Percentiles rank a stretch among this genome's conserved stretches.
phyloP scores from a whole-genome alignment of 2,113 vertebrate genomes.

The Atlantisia rogersi region DNA sequence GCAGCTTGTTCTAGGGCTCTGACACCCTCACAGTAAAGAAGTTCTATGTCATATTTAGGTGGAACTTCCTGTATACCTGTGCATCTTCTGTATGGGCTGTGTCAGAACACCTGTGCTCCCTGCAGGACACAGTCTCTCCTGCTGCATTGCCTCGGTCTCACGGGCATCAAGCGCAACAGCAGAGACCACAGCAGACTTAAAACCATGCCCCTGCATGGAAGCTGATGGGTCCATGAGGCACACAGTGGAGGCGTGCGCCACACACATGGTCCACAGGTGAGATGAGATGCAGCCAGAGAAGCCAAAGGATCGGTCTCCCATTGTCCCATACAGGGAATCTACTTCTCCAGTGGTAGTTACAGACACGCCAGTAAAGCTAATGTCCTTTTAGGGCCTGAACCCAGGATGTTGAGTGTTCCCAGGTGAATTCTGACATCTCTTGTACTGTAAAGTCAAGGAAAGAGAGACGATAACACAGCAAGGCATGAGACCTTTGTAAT shows the following conservation, averaged over 20 bases:
- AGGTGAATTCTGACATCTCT: not conserved
- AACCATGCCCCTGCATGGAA: not conserved
- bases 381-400: not conserved
- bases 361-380: not conserved
- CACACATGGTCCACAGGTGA: not conserved
- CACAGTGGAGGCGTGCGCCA: not conserved
- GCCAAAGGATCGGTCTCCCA: not conserved
- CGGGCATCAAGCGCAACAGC: not conserved
- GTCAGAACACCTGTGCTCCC: not conserved
- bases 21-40: too few relatives aligned
- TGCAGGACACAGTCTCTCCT: not conserved
- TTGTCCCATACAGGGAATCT: not conserved
- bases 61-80: not conserved
- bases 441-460: conserved; percentile 12
- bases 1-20: too few relatives aligned
- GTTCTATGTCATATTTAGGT: too few relatives aligned
- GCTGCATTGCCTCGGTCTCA: not conserved
- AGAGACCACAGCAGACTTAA: not conserved
- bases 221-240: not conserved
- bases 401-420: not conserved
- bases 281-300: not conserved
- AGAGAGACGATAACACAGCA: not conserved
- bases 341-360: not conserved
- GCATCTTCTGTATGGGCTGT: not conserved
- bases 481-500: conserved; percentile 65